Evolutionary conservation across 2,113 vertebrate species (phyloP).

Genomic region (Picathartes gymnocephalus): DNA sequence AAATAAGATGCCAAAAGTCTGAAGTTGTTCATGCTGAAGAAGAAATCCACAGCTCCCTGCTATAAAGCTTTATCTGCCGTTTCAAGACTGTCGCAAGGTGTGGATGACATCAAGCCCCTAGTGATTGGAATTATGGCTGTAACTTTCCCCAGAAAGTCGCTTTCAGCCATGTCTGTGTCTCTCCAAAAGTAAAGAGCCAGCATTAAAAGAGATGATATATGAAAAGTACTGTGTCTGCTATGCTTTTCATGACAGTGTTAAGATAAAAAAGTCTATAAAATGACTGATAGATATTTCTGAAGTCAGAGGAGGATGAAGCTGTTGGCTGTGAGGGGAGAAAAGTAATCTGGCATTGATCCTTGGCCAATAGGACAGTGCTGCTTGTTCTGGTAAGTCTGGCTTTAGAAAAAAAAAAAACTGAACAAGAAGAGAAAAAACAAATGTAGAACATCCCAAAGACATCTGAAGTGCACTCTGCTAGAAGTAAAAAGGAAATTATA

Average conservation of each 20-base stretch:
- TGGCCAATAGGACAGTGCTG: neutral
- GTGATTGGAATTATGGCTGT: neutral
- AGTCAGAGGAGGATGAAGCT: neutral
- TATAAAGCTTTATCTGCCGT: neutral
- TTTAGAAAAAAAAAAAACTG: neutral
- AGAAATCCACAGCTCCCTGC: neutral
- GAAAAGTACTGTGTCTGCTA: neutral
- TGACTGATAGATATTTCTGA: neutral
- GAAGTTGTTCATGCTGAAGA: neutral
- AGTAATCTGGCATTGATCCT: neutral
- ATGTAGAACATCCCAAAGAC: neutral
- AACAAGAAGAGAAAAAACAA: neutral
- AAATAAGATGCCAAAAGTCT: neutral
- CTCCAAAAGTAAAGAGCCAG: neutral
- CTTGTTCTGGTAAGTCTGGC: neutral
- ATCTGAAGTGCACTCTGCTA: neutral
- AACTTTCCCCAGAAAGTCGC: neutral
- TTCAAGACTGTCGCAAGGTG: accelerated
- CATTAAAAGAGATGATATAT: neutral
- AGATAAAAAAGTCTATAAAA: neutral
- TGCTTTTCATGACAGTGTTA: neutral
- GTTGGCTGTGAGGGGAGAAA: neutral
- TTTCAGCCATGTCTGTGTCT: neutral
- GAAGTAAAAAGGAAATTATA: neutral
- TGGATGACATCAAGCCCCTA: neutral